These are phyloP conservation scores for Corbicula japonica DNA, from an alignment of 2,888 invertebrate genomes.

Conservation along the genomic window DNA sequence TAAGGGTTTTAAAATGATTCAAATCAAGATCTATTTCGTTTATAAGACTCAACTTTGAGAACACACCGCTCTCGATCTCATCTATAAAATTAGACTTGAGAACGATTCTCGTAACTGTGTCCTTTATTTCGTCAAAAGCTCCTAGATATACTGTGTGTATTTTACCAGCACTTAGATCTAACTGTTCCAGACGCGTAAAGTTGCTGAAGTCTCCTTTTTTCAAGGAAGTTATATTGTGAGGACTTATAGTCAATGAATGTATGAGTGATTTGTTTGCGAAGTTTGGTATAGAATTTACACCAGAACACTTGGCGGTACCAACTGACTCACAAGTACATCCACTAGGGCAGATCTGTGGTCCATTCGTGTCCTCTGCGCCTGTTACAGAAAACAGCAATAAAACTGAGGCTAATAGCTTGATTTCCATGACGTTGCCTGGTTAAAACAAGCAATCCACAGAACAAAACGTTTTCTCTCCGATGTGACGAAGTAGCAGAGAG, in stretches of 20 bases:
- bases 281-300: not conserved
- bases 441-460: too few species aligned
- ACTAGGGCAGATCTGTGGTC: not conserved
- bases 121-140: conserved; percentile 44
- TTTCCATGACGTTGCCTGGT: too few species aligned
- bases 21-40: conserved; percentile 24
- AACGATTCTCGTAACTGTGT: conserved; percentile 27
- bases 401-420: too few species aligned
- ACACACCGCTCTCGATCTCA: conserved; percentile 29
- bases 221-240: conserved; percentile 16
- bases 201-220: conserved; percentile 9
- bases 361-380: not conserved
- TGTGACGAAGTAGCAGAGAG: too few species aligned
- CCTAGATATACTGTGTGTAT: conserved; percentile 28
- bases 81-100: conserved; percentile 18
- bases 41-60: conserved; percentile 32
- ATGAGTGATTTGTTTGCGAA: conserved; percentile 15
- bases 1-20: conserved; percentile 29
- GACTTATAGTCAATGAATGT: not conserved
- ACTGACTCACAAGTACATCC: conserved; percentile 11
- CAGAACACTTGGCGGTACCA: conserved; percentile 2
- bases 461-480: too few species aligned
- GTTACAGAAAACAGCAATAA: not conserved
- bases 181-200: conserved; percentile 19
- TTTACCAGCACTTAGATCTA: conserved; percentile 28